Evolutionary conservation across 1,140 invertebrate species (phyloP), one percentile per base, ranked within the genome.

Genomic region (Xylocopa sonorina): DNA sequence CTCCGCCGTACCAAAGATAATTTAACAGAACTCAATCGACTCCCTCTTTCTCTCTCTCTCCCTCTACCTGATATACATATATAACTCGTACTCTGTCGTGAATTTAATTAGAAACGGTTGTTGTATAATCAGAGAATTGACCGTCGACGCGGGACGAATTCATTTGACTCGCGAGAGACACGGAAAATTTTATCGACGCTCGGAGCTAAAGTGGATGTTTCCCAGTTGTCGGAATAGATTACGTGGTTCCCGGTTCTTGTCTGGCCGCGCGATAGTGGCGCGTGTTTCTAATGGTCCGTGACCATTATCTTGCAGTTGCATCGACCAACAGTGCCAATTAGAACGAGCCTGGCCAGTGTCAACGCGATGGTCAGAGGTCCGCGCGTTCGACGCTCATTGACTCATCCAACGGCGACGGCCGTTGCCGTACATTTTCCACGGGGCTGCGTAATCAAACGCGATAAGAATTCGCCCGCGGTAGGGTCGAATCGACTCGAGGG

Each of bases 241-340:
- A 81, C n/a, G n/a, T n/a, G n/a, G 69, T 34, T 27, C 57, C 62
- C 74, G 69, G 55, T n/a, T n/a, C 53, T 41, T 63, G 67, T 83
- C 78, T n/a, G n/a, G 73, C 75, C 71, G 57, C 68, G 82, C 85
- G 83, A 86, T 78, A 68, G n/a, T 16, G 12, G 76, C 68, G 82
- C 74, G 82, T 82, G 83, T 60, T 66, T 79, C 84, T 87, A 89
- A 89, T 89, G 83, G 88, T 69, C 68, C 78, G 72, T 72, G 84
- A 69, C 87, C 83, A 89, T 89, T 88, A 88, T 87, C 88, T 88
- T 89, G 88, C 86, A 82, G 88, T 83, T 82, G 78, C 74, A 72
- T 79, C 81, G 75, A 82, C 84, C 78, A 85, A 87, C 87, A 83
- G 85, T 87, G 67, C 74, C 71, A 83, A 78, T 77, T 87, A 88